Percentiles rank a stretch among this genome's conserved stretches.
phyloP scores from a whole-genome alignment of 2,113 vertebrate species.

The Odontophorus gujanensis region DNA sequence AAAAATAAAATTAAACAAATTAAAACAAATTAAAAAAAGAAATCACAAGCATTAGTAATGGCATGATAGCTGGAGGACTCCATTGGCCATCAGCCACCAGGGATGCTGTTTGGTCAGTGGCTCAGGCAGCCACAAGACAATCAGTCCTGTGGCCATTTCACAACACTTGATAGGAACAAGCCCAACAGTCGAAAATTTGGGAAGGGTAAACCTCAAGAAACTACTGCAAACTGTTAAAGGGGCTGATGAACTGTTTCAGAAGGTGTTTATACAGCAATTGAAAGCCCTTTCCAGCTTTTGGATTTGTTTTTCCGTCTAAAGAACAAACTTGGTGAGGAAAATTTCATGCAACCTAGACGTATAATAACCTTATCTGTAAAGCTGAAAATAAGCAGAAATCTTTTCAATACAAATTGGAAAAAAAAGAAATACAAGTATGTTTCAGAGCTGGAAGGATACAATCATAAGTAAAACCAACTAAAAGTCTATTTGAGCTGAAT shows the following conservation, averaged over 20 bases:
- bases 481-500: neutral
- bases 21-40: neutral
- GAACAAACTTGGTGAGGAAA: neutral
- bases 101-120: rapidly evolving
- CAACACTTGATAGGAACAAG: neutral
- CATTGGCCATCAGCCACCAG: neutral
- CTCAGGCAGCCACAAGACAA: neutral
- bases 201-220: neutral
- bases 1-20: neutral
- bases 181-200: neutral
- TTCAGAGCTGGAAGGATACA: neutral
- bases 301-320: neutral
- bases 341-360: neutral
- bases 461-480: neutral
- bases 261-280: neutral
- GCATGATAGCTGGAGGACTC: neutral
- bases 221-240: neutral
- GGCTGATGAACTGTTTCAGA: neutral
- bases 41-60: neutral
- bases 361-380: neutral
- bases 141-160: neutral
- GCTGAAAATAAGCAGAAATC: neutral
- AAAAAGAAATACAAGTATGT: neutral
- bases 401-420: neutral
- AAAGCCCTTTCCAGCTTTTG: neutral